These are phyloP conservation scores for Andrena minutula DNA, from an alignment of 2,888 invertebrate species.

Conservation along the genomic window DNA sequence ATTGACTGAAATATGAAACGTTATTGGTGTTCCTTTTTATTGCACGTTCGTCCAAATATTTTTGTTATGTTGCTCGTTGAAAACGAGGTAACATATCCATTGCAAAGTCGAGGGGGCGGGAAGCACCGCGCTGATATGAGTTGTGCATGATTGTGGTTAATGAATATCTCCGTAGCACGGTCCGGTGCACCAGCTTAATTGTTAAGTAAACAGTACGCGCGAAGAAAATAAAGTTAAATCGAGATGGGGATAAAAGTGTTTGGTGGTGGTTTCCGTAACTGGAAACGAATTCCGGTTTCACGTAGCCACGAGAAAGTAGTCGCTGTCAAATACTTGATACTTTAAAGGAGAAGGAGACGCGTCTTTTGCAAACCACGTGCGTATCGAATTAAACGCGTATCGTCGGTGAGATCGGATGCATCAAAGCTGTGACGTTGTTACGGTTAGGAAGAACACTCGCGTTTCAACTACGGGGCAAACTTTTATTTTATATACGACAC, in stretches of 20 bases:
- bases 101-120: no score
- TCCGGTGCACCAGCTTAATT: background rate
- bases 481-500: background rate
- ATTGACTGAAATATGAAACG: no score
- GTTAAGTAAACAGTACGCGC: background rate
- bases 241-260: background rate
- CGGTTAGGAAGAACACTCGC: background rate
- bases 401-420: background rate
- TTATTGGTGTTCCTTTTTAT: no score
- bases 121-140: no score
- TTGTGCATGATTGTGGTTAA: no score
- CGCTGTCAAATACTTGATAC: background rate
- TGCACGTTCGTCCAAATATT: no score
- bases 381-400: background rate
- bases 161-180: no score
- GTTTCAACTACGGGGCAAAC: background rate
- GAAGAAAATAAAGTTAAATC: conserved; percentile 12
- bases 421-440: background rate
- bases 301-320: background rate
- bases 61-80: no score
- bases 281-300: conserved; percentile 29
- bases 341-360: background rate
- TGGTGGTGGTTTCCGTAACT: background rate
- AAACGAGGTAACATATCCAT: no score
- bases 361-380: conserved; percentile 31